Conservation (phyloP, 2,888 invertebrate genomes). For the Polymixis flavicincta region DNA sequence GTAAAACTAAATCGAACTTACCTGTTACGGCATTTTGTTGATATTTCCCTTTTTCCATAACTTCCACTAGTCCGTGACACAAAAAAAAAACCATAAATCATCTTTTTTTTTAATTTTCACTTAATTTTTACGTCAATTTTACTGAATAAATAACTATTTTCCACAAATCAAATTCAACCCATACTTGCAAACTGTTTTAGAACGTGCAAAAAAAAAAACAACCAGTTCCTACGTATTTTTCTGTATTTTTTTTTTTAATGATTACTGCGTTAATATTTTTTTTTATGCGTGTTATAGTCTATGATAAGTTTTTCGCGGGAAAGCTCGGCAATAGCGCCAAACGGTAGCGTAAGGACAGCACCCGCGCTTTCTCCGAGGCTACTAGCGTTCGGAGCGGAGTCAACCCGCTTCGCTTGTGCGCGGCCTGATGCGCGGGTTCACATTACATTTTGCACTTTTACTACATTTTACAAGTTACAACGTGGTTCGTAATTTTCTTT, state of each 20-base stretch:
- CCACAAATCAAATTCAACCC: constrained; percentile 47
- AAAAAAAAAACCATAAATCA: constrained; percentile 53
- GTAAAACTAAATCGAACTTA: constrained; percentile 46
- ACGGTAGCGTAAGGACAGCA: constrained; percentile 71
- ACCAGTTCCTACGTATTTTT: constrained; percentile 22
- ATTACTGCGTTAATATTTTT: constrained; percentile 50
- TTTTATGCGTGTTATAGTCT: constrained; percentile 61
- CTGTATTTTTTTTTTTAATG: constrained; percentile 11
- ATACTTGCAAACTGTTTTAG: constrained; percentile 39
- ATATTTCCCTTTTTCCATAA: constrained; percentile 40
- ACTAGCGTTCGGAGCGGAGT: constrained; percentile 77
- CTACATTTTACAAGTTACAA: constrained; percentile 25
- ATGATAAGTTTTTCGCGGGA: constrained; percentile 85
- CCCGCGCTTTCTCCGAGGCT: constrained; percentile 79
- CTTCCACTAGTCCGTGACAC: constrained; percentile 59
- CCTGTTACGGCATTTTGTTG: constrained; percentile 44
- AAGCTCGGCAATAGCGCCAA: constrained; percentile 71
- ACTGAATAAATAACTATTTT: constrained; percentile 12
- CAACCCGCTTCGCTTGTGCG: constrained; percentile 80
- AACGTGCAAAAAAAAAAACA: constrained; percentile 12
- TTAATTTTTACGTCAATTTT: constrained; percentile 23
- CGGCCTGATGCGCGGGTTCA: constrained; percentile 80
- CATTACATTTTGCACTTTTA: constrained; percentile 60
- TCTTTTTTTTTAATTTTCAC: constrained; percentile 51
- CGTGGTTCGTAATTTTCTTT: constrained; percentile 7